Percentiles rank a stretch among this genome's conserved stretches.
Evolutionary conservation across 2,888 invertebrate genomes (phyloP).

Genomic region (Drosophila paranaensis): DNA sequence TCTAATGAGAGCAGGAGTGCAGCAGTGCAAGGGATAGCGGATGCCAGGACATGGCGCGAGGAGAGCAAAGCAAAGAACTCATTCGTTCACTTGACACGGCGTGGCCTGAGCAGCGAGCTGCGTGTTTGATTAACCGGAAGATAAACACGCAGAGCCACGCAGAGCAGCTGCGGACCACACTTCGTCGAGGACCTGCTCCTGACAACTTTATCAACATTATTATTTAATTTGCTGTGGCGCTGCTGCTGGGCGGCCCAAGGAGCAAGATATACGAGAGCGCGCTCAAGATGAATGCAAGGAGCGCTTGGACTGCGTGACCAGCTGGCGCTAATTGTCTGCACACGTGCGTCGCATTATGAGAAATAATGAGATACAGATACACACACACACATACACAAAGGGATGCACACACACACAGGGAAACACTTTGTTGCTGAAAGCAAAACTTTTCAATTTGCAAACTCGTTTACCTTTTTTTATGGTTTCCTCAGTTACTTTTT

Average conservation of each 20-base stretch:
- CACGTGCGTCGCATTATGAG: constrained; percentile 62
- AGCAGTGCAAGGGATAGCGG: constrained; percentile 6
- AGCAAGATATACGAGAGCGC: constrained; percentile 46
- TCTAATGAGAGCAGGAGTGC: constrained; percentile 69
- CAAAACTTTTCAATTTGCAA: constrained; percentile 50
- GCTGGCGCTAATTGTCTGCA: constrained; percentile 69
- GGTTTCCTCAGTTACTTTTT: constrained; percentile 6
- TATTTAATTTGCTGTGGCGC: constrained; percentile 68
- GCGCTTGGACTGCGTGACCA: constrained; percentile 55
- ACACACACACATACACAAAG: constrained; percentile 5
- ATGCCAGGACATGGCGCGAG: constrained; percentile 1
- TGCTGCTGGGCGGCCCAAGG: constrained; percentile 2
- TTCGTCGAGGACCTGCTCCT: constrained; percentile 10
- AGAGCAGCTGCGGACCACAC: constrained; percentile 17
- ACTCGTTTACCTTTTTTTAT: constrained; percentile 19
- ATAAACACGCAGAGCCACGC: constrained; percentile 74
- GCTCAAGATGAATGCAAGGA: constrained; percentile 28
- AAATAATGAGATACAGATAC: constrained; percentile 42
- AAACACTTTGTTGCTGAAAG: constrained; percentile 12
- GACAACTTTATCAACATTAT: constrained; percentile 76
- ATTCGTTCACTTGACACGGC: constrained; percentile 53
- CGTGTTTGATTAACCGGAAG: constrained; percentile 82
- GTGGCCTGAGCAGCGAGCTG: constrained; percentile 52
- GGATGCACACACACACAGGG: background rate
- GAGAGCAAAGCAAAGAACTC: constrained; percentile 21